A percentile compares a stretch with the other conserved stretches of the same genome.
Conservation (phyloP, 2,888 invertebrate genomes). For the Ormyrus pomaceus region DNA sequence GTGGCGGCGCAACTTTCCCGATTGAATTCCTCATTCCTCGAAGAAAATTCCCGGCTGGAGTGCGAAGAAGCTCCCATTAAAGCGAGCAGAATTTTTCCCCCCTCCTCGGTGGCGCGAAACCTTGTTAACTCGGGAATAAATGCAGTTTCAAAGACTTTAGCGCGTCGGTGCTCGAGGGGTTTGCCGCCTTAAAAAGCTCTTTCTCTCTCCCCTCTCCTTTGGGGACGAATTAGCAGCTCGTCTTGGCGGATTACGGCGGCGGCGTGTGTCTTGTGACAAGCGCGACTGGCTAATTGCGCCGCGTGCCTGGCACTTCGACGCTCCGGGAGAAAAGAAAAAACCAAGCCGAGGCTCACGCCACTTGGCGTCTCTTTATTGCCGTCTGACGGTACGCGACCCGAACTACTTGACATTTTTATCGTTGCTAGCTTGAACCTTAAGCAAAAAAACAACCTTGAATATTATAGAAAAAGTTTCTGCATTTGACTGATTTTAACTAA, state of each 20-base stretch:
- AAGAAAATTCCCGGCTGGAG: background rate
- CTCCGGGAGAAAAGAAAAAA: too few species aligned
- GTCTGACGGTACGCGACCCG: background rate
- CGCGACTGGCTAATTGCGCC: slow-evolving; percentile 43
- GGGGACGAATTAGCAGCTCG: background rate
- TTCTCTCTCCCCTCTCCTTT: background rate
- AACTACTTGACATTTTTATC: slow-evolving; percentile 10
- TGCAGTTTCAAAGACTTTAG: slow-evolving; percentile 41
- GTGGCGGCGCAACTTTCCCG: background rate
- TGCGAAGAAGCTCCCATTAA: background rate
- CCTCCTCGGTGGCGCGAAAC: background rate
- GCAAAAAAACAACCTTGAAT: too few species aligned
- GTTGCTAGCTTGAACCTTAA: background rate
- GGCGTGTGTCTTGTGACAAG: slow-evolving; percentile 6
- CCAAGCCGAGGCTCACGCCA: background rate
- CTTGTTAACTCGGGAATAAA: slow-evolving; percentile 35
- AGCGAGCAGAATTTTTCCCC: background rate
- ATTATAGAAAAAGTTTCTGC: too few species aligned
- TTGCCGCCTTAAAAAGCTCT: background rate
- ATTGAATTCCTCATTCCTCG: background rate
- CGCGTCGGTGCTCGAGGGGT: background rate
- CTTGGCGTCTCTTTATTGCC: slow-evolving; percentile 5
- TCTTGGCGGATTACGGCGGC: background rate
- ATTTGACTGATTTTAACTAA: too few species aligned
- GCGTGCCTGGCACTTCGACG: slow-evolving; percentile 65